Evolutionary conservation across 2,113 vertebrate species (phyloP), one percentile per base, ranked within the genome.

Genomic region (Petrocephalus zakoni): DNA sequence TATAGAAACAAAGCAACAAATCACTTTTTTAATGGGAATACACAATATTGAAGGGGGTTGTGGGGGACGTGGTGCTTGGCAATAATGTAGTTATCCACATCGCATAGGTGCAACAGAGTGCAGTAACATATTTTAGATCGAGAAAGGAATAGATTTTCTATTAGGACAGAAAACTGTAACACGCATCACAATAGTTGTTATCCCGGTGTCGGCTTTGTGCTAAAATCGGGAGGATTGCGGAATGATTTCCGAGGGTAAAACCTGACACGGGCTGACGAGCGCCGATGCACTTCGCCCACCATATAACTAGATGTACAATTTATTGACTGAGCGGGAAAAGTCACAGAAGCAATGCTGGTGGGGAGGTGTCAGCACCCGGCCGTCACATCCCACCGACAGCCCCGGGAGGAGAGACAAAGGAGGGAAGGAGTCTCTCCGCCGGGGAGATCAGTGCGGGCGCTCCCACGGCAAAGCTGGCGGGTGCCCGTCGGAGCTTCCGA

Each of bases 141-240:
- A 78, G 72, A 78, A 19, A 42, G 72, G 34, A 78, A 37, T 34
- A 78, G 47, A 49, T 90, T 90, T 93, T 93, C 91, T 90, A 91
- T 91, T 92, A 93, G 90, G 90, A 42, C 37, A 87, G 58, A 87
- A 19, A 86, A 85, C 49, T 86, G 84, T 4, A 53, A 49, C 84
- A 55, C n/a, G 52, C 47, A 49, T 52, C 46, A 52, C 82, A 85
- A 85, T 55, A 86, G 84, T 55, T 86, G 84, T 56, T 55, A 78
- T 78, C 29, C 72, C 34, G 72, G 29, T 78, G 29, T 78, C 72
- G 34, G 34, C 72, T 78, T 78, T 78, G 72, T 78, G 72, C 29
- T 78, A 42, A 78, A 78, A 78, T 78, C 15, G 29, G 25, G 84
- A 55, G 52, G 52, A 29, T 52, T 55, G 52, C 52, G 4, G 84